phyloP scores from a whole-genome alignment of 1,140 invertebrate genomes.

The Atopsyche davidsoni region DNA sequence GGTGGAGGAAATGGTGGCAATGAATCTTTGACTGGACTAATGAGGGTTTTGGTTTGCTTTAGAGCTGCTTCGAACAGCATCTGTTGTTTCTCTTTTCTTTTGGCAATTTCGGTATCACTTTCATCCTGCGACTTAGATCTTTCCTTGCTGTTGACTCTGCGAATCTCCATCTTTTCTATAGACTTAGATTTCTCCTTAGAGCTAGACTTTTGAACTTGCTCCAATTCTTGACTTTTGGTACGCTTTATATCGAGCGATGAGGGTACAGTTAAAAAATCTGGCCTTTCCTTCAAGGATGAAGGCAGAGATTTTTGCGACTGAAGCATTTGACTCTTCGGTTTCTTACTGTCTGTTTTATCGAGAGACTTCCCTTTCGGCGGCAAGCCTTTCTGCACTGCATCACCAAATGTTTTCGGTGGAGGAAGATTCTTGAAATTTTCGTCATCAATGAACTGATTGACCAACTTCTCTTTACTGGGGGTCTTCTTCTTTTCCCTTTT shows the following conservation, averaged over 20 bases:
- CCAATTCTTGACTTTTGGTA: conserved; percentile 57
- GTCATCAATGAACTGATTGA: conserved; percentile 41
- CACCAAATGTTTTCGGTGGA: conserved; percentile 20
- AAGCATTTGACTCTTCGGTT: conserved; percentile 39
- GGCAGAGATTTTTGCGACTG: conserved; percentile 48
- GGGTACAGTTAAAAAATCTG: conserved; percentile 48
- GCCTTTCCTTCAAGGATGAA: conserved; percentile 45
- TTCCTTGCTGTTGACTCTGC: conserved; percentile 56
- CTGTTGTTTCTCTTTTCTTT: conserved; percentile 62
- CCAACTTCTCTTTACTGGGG: conserved; percentile 40
- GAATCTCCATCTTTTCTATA: conserved; percentile 56
- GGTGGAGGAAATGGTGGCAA: conserved; percentile 60
- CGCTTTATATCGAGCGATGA: conserved; percentile 52
- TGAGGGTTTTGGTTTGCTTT: conserved; percentile 62
- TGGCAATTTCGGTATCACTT: conserved; percentile 59
- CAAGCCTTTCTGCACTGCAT: conserved; percentile 20
- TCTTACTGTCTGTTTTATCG: conserved; percentile 44
- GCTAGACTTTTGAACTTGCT: conserved; percentile 47
- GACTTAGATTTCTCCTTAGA: conserved; percentile 61
- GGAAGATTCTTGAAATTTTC: conserved; percentile 32
- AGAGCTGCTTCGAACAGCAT: conserved; percentile 64
- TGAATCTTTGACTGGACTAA: conserved; percentile 61
- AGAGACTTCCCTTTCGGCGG: conserved; percentile 41
- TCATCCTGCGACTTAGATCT: conserved; percentile 62
- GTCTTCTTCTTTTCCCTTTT: conserved; percentile 47